Conservation (phyloP, 2,797 vertebrate species). For the Schizopygopsis malacanthus region DNA sequence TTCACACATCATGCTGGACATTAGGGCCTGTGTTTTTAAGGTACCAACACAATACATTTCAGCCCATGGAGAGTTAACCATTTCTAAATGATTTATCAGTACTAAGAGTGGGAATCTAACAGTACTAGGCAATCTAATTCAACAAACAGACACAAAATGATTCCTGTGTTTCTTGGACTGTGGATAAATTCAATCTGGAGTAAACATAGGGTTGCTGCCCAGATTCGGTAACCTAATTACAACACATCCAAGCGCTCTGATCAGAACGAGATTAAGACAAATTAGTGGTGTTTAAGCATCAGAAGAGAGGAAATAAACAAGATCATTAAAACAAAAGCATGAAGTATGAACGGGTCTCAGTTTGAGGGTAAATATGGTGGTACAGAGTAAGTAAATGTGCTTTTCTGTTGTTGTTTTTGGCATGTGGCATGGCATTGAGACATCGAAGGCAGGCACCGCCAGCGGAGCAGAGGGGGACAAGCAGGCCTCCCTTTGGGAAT, state of each 20-base stretch:
- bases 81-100: conserved; percentile 7
- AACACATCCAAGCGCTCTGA: conserved; percentile 58
- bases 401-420: conserved; percentile 75
- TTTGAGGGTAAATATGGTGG: conserved; percentile 36
- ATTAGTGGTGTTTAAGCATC: conserved; percentile 52
- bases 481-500: conserved; percentile 52
- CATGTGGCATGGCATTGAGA: conserved; percentile 75
- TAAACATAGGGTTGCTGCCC: conserved; percentile 58
- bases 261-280: conserved; percentile 58
- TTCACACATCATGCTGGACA: conserved; percentile 16
- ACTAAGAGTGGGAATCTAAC: conserved; percentile 58
- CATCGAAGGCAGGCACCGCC: conserved; percentile 55
- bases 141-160: conserved; percentile 54
- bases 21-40: conserved; percentile 6
- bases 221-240: conserved; percentile 68
- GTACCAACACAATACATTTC: neutral
- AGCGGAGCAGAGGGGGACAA: conserved; percentile 57
- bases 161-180: conserved; percentile 59
- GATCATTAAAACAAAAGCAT: conserved; percentile 29
- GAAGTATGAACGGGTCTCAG: conserved; percentile 57
- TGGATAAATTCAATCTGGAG: conserved; percentile 66
- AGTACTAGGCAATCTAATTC: neutral
- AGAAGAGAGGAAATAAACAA: conserved; percentile 37
- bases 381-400: conserved; percentile 58
- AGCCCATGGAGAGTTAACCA: neutral